These are phyloP conservation scores for Furcula furcula DNA, from an alignment of 2,888 invertebrate genomes.

Conservation along the genomic window DNA sequence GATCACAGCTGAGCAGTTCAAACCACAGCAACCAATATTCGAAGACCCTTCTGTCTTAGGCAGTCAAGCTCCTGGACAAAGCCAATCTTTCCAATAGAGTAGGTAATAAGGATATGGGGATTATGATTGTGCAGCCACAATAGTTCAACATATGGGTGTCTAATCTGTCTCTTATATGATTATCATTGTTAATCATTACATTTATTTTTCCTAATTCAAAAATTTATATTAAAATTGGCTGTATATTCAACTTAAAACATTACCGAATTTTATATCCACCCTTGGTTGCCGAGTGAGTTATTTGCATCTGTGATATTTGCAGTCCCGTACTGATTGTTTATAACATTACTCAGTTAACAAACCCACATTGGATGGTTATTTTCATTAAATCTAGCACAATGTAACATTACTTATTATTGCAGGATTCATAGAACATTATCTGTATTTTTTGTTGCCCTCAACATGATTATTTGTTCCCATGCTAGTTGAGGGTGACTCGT, in stretches of 20 bases:
- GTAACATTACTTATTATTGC: slow-evolving; percentile 36
- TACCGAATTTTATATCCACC: slow-evolving; percentile 14
- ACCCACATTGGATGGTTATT: slow-evolving; percentile 26
- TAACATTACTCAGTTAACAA: slow-evolving; percentile 51
- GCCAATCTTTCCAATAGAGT: slow-evolving; percentile 57
- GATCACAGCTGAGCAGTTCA: slow-evolving; percentile 95
- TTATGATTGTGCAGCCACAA: slow-evolving; percentile 37
- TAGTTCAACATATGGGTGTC: too few relatives aligned
- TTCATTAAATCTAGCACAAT: slow-evolving; percentile 39
- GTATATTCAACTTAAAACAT: slow-evolving; percentile 3
- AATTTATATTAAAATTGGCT: too few relatives aligned
- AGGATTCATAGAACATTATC: slow-evolving; percentile 40
- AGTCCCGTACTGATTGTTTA: slow-evolving; percentile 66
- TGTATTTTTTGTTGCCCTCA: slow-evolving; percentile 36
- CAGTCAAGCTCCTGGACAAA: slow-evolving; percentile 62
- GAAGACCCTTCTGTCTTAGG: slow-evolving; percentile 90
- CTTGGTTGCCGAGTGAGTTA: slow-evolving; percentile 42
- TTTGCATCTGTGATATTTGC: slow-evolving; percentile 77
- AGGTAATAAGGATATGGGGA: slow-evolving; percentile 24
- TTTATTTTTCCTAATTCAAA: too few relatives aligned
- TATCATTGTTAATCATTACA: background rate
- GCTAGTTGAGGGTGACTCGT: slow-evolving; percentile 43
- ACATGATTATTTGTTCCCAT: slow-evolving; percentile 72
- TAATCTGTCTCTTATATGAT: too few relatives aligned
- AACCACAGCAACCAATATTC: slow-evolving; percentile 88